Conservation (phyloP, 2,113 vertebrate genomes). For the Lycaon pictus region DNA sequence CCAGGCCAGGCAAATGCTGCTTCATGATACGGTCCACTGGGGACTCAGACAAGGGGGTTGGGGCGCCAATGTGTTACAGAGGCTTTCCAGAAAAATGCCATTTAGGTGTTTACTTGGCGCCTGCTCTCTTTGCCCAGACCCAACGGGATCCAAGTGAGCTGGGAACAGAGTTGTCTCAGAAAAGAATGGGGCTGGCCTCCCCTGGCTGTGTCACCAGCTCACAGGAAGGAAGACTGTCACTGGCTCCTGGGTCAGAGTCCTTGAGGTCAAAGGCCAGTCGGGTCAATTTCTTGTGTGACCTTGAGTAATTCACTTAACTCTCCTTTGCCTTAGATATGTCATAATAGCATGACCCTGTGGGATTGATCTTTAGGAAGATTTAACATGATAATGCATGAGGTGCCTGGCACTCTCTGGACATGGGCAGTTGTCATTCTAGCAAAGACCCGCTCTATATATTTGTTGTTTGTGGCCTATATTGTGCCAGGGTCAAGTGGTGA, state of each 20-base stretch:
- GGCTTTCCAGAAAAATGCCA: neutral
- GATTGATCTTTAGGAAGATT: neutral
- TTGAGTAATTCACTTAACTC: neutral
- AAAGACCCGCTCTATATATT: rapidly evolving
- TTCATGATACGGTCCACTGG: neutral
- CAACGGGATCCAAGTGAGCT: neutral
- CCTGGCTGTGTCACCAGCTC: neutral
- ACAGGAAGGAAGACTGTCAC: neutral
- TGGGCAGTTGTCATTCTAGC: rapidly evolving
- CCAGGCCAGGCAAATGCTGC: neutral
- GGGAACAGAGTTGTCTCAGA: neutral
- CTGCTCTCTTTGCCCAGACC: neutral
- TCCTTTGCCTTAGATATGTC: neutral
- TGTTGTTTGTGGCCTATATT: neutral
- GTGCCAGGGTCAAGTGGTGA: neutral
- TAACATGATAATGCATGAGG: neutral
- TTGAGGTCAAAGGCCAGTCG: neutral
- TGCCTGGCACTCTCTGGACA: neutral
- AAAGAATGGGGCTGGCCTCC: neutral
- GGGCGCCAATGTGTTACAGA: neutral
- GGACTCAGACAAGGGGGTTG: neutral
- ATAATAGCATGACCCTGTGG: neutral
- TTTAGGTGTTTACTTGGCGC: neutral
- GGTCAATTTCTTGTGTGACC: neutral
- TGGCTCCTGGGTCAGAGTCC: neutral